Conservation (phyloP, 1,140 invertebrate genomes). For the Meloidogyne floridensis region DNA sequence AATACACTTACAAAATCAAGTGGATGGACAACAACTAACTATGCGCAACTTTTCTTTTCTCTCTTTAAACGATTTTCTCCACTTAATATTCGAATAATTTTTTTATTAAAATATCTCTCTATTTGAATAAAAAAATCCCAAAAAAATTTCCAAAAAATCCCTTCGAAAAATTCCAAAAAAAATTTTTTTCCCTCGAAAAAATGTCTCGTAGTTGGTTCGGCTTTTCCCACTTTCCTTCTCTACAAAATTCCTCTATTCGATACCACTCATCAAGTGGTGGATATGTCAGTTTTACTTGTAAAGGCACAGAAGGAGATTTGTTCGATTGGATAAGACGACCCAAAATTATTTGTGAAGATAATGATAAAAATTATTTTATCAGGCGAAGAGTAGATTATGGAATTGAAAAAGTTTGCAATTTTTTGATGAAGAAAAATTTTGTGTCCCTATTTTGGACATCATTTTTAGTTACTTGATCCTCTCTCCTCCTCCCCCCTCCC, state of each 20-base stretch:
- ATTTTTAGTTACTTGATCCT: too few relatives aligned
- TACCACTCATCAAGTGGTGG: not conserved
- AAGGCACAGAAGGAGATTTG: constrained; percentile 15
- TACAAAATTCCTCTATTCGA: not conserved
- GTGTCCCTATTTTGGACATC: too few relatives aligned
- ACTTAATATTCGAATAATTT: not conserved
- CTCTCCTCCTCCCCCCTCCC: too few relatives aligned
- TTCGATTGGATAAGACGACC: constrained; percentile 10
- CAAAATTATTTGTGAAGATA: not conserved
- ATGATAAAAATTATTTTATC: not conserved
- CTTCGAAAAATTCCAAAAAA: not conserved
- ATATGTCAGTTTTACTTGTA: constrained; percentile 3
- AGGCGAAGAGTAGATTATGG: not conserved
- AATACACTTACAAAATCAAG: too few relatives aligned
- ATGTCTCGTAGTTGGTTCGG: constrained; percentile 5
- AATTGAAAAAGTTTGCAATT: not conserved
- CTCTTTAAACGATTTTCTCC: too few relatives aligned
- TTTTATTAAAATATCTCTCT: not conserved
- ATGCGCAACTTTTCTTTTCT: too few relatives aligned
- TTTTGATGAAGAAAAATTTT: too few relatives aligned
- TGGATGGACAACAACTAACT: too few relatives aligned
- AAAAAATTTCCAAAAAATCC: not conserved
- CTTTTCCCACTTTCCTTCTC: not conserved
- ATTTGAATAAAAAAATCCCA: too few relatives aligned
- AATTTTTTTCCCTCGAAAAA: not conserved